Evolutionary conservation across 2,113 vertebrate species (phyloP).

Genomic region (Callipepla californica): DNA sequence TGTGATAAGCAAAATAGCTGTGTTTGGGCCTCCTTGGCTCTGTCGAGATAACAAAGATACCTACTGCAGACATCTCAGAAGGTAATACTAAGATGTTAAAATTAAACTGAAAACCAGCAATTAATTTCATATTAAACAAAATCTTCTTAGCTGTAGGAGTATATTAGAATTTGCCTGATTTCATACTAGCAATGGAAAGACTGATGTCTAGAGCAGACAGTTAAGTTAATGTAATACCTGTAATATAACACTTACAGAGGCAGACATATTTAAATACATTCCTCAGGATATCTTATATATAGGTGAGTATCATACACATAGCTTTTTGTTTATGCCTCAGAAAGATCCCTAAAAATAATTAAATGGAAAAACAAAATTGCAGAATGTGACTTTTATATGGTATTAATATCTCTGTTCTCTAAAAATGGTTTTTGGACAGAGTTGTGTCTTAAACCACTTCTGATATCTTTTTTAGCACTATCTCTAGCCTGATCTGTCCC

Average conservation of each 20-base stretch:
- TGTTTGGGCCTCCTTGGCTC: not conserved
- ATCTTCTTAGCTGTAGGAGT: not conserved
- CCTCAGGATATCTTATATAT: not conserved
- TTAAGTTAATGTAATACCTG: not conserved
- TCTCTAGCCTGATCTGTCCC: not conserved
- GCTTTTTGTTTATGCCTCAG: not conserved
- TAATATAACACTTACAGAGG: not conserved
- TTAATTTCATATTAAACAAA: not conserved
- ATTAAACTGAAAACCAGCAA: not conserved
- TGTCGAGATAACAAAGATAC: not conserved
- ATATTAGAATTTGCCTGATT: not conserved
- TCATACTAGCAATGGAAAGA: not conserved
- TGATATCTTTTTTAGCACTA: not conserved
- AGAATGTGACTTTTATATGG: not conserved
- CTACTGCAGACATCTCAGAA: not conserved
- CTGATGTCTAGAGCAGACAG: not conserved
- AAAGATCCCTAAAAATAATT: not conserved
- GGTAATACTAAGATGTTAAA: rapidly evolving
- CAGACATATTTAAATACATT: not conserved
- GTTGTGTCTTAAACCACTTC: not conserved
- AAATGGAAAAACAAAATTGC: not conserved
- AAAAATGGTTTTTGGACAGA: not conserved
- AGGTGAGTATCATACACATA: not conserved
- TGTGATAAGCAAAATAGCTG: not conserved
- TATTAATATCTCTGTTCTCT: not conserved